Base-by-base conservation (phyloP, 53 echinoderm and acorn worm genomes). In the Arbacia lixula region DNA sequence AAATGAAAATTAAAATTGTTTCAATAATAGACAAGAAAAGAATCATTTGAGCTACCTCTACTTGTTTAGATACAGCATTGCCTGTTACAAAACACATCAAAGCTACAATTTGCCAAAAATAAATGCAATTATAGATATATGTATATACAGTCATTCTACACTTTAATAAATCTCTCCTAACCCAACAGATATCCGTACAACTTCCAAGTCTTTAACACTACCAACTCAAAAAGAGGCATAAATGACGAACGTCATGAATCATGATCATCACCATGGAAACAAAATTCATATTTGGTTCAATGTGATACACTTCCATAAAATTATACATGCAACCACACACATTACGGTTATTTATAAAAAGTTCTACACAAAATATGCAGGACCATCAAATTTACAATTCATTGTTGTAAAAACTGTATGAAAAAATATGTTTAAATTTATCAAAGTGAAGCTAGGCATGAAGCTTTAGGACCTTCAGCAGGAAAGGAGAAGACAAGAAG, bases 91-190 rank as follows among this genome's bases (percentile, higher is more conserved):
- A 77, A 39, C 38, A 58, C 22, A 57, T 77, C 38, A 20, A 51
- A 51, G 54, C 43, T 77, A 77, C 40, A 77, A 41, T 58, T 27
- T 77, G 77, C 77, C 16, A 17, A 77, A 77, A 77, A 77, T 77
- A 77, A 77, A 77, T 58, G 77, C 56, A 77, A 74, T 74, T 74
- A 74, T 74, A 74, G 74, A 77, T 77, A 38, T 77, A 77, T 77
- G 39, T 77, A 57, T 56, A 77, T 77, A 77, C 58, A 77, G 14
- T 57, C 26, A 56, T 57, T 77, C 58, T 77, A 77, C 56, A 77
- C 14, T 17, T 36, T 75, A 53, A 53, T 54, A 77, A 32, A 10
- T 58, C 28, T 55, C 36, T 54, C 20, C 77, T 12, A 5, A 10
- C 27, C 16, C 43, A 69, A 14, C 8, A n/a, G n/a, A n/a, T n/a